Evolutionary conservation across 2,113 vertebrate genomes (phyloP).

Genomic region (Apteryx owenii): DNA sequence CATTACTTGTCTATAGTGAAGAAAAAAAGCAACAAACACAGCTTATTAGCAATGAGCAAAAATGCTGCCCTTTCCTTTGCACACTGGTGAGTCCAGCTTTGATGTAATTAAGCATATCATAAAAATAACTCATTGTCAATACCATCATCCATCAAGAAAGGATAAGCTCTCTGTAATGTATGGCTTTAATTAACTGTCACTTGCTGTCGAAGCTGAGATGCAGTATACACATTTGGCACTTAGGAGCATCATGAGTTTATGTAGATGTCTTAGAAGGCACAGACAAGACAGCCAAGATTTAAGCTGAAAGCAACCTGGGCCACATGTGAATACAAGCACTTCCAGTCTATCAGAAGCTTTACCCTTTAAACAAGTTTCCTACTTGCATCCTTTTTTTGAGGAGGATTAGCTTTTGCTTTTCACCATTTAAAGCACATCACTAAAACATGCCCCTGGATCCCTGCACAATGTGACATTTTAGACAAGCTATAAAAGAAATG

Average conservation of each 20-base stretch:
- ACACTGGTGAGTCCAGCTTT: neutral
- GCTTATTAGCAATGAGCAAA: neutral
- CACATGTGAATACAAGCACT: neutral
- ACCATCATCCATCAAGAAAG: conserved; percentile 2
- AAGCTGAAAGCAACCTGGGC: neutral
- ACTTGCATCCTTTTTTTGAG: conserved; percentile 25
- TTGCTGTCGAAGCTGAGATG: neutral
- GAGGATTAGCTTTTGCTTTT: conserved; percentile 24
- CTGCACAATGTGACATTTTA: conserved; percentile 1
- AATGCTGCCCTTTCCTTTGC: neutral
- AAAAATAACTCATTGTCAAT: conserved; percentile 31
- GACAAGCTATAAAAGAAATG: conserved; percentile 49
- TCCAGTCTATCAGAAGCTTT: neutral
- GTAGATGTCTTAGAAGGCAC: neutral
- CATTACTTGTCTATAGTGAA: neutral
- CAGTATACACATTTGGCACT: neutral
- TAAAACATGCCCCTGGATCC: conserved; percentile 25
- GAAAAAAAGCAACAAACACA: neutral
- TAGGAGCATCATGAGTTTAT: neutral
- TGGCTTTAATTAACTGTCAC: conserved; percentile 44
- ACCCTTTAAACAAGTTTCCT: conserved; percentile 26
- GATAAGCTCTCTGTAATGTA: neutral
- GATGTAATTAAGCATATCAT: neutral
- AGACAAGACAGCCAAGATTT: neutral
- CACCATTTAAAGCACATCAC: neutral